Conservation (phyloP, 2,113 vertebrate species). For the Athene cunicularia region DNA sequence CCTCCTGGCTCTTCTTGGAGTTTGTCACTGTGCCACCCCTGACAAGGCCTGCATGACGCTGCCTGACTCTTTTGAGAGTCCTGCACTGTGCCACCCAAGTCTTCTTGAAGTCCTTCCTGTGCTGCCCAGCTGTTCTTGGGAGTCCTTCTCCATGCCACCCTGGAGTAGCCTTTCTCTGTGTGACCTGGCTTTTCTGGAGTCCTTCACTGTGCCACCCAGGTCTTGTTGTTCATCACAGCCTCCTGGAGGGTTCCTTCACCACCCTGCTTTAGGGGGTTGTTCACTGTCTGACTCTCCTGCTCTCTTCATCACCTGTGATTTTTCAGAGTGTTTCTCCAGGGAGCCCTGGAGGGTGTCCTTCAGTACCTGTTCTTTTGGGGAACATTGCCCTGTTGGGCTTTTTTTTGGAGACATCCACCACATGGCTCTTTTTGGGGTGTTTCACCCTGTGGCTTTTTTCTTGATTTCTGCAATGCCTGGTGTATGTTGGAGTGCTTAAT, state of each 20-base stretch:
- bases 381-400: accelerated
- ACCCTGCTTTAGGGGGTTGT: background rate
- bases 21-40: no score
- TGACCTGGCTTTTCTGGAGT: background rate
- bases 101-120: no score
- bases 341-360: background rate
- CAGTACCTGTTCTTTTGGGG: background rate
- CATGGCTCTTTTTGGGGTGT: accelerated
- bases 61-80: no score
- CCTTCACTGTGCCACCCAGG: background rate
- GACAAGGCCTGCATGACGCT: no score
- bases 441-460: background rate
- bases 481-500: background rate
- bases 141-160: no score
- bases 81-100: no score
- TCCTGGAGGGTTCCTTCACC: background rate
- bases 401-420: background rate
- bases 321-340: background rate
- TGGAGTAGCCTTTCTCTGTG: no score
- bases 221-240: background rate
- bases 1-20: no score
- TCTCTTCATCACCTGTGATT: background rate
- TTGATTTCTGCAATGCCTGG: background rate
- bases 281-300: no score
- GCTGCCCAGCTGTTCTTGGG: no score